Evolutionary conservation across 1,140 invertebrate species (phyloP).

Genomic region (Schlechtendalia chinensis): DNA sequence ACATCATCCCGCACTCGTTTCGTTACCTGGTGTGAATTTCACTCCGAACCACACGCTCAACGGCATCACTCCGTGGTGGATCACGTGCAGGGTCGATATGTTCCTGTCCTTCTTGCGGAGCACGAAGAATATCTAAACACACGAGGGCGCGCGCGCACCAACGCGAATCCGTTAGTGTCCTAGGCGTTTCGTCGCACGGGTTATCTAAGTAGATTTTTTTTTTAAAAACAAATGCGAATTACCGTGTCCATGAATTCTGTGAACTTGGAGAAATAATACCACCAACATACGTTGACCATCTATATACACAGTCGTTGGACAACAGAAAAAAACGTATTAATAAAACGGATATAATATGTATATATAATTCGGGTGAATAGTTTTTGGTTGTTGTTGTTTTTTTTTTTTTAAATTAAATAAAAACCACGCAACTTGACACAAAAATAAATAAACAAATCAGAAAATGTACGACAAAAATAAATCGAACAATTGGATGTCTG

Average conservation of each 20-base stretch:
- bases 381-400: too few relatives aligned
- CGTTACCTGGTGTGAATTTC: slow-evolving; percentile 79
- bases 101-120: slow-evolving; percentile 82
- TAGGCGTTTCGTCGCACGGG: too few relatives aligned
- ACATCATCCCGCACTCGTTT: neutral
- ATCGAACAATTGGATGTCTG: too few relatives aligned
- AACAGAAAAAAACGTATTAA: slow-evolving; percentile 30
- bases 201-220: too few relatives aligned
- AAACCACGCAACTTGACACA: slow-evolving; percentile 45
- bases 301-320: slow-evolving; percentile 56
- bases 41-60: slow-evolving; percentile 90
- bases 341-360: neutral
- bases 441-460: slow-evolving; percentile 21
- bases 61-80: slow-evolving; percentile 91
- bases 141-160: slow-evolving; percentile 50
- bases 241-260: slow-evolving; percentile 80
- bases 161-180: too few relatives aligned
- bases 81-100: slow-evolving; percentile 82
- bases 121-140: slow-evolving; percentile 75
- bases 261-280: slow-evolving; percentile 87
- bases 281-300: slow-evolving; percentile 77
- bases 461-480: slow-evolving; percentile 36
- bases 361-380: too few relatives aligned
- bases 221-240: slow-evolving; percentile 26
- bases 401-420: slow-evolving; percentile 16